Evolutionary conservation across 2,888 invertebrate genomes (phyloP).

Genomic region (Pilophorus perplexus): DNA sequence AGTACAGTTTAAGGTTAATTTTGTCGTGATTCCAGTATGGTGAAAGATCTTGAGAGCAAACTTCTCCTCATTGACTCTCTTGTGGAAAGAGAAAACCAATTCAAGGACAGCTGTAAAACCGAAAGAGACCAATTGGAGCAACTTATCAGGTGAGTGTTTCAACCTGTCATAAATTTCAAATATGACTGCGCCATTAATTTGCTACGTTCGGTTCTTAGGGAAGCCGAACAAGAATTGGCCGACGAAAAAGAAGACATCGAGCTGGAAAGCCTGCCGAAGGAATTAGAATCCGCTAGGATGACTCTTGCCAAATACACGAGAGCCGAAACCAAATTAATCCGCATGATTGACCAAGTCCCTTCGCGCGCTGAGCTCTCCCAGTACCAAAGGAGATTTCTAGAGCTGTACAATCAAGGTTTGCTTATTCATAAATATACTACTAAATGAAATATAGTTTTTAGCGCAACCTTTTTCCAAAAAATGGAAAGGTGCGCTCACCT

Average conservation of each 20-base stretch:
- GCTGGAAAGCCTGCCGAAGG: not conserved
- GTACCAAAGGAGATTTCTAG: slow-evolving; percentile 92
- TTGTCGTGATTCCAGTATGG: too few relatives aligned
- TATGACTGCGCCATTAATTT: not conserved
- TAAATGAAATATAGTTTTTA: too few relatives aligned
- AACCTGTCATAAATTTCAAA: not conserved
- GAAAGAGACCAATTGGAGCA: slow-evolving; percentile 59
- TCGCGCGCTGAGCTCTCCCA: slow-evolving; percentile 89
- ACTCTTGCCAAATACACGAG: slow-evolving; percentile 77
- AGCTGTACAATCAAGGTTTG: slow-evolving; percentile 94
- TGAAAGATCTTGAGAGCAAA: slow-evolving; percentile 59
- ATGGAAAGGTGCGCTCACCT: too few relatives aligned
- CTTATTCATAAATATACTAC: too few relatives aligned
- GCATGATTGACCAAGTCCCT: slow-evolving; percentile 89
- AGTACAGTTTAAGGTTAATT: too few relatives aligned
- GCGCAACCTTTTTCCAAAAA: too few relatives aligned
- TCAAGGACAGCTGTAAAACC: slow-evolving; percentile 69
- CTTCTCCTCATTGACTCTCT: slow-evolving; percentile 69
- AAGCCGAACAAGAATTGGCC: slow-evolving; percentile 46
- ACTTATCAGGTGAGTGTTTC: slow-evolving; percentile 52
- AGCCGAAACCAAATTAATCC: slow-evolving; percentile 73
- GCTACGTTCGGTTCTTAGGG: not conserved
- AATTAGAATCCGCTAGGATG: slow-evolving; percentile 58
- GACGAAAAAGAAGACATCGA: slow-evolving; percentile 21
- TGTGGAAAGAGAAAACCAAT: slow-evolving; percentile 69